A percentile compares a stretch with the other conserved stretches of the same genome.
These are phyloP conservation scores for Trinorchestia longiramus DNA, from an alignment of 1,140 invertebrate species.

Conservation along the genomic window DNA sequence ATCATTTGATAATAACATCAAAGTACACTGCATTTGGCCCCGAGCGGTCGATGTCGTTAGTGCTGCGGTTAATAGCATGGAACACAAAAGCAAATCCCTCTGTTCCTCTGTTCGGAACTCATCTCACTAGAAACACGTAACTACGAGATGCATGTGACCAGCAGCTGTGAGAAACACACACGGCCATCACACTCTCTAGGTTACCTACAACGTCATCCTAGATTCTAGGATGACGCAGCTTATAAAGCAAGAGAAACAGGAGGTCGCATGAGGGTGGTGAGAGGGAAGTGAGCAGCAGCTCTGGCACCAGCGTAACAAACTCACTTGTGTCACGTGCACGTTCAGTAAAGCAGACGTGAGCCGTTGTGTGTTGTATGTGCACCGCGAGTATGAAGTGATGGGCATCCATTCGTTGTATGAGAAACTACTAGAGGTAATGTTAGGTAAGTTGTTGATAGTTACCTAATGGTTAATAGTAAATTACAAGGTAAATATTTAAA, in stretches of 20 bases:
- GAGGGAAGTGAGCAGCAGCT: background rate
- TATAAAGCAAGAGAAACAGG: background rate
- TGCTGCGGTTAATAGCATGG: background rate
- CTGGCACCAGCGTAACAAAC: background rate
- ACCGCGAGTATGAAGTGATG: too few relatives aligned
- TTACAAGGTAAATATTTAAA: too few relatives aligned
- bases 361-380: too few relatives aligned
- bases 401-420: too few relatives aligned
- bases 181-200: background rate
- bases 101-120: background rate
- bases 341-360: too few relatives aligned
- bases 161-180: background rate
- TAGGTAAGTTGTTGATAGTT: too few relatives aligned
- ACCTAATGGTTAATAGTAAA: too few relatives aligned
- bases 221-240: background rate
- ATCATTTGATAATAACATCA: background rate
- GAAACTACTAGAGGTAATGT: too few relatives aligned
- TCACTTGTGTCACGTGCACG: background rate
- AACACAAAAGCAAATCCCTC: background rate
- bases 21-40: background rate
- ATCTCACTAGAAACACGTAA: background rate
- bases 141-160: background rate
- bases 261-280: background rate
- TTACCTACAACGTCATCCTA: too few relatives aligned
- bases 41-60: background rate